These are phyloP conservation scores for Epinotia brunnichana DNA, from an alignment of 2,888 invertebrate species.

Conservation along the genomic window DNA sequence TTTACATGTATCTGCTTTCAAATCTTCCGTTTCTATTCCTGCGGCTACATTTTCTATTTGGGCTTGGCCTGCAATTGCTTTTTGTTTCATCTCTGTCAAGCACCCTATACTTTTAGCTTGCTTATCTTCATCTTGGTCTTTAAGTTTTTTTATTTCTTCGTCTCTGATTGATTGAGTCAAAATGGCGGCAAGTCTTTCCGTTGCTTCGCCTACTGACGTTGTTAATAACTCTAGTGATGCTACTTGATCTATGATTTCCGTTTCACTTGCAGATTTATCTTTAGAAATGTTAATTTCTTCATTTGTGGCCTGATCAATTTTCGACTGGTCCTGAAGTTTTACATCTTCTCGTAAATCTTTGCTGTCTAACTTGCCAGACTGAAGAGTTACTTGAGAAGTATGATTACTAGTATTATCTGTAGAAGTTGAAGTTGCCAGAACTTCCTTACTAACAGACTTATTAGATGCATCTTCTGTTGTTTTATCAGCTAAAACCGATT, in stretches of 20 bases:
- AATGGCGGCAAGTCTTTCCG: slow-evolving; percentile 36
- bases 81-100: not conserved
- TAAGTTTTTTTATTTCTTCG: slow-evolving; percentile 29
- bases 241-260: slow-evolving; percentile 22
- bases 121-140: not conserved
- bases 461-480: not conserved
- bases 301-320: not conserved
- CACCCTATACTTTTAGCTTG: not conserved
- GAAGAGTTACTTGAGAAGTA: not conserved
- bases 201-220: slow-evolving; percentile 31
- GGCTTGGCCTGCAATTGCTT: not conserved
- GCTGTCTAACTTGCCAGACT: not conserved
- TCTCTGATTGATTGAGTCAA: slow-evolving; percentile 35
- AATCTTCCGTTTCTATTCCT: not conserved
- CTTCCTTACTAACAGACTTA: not conserved
- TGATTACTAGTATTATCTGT: not conserved
- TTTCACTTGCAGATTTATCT: not conserved
- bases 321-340: not conserved
- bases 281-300: not conserved
- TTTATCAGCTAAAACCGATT: slow-evolving; percentile 6
- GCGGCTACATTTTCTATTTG: not conserved
- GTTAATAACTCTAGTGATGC: slow-evolving; percentile 30
- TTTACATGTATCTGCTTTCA: not conserved
- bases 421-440: not conserved
- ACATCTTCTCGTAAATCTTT: not conserved